Evolutionary conservation across 2,113 vertebrate species (phyloP), one percentile per base, ranked within the genome.

Genomic region (Poecile atricapillus): DNA sequence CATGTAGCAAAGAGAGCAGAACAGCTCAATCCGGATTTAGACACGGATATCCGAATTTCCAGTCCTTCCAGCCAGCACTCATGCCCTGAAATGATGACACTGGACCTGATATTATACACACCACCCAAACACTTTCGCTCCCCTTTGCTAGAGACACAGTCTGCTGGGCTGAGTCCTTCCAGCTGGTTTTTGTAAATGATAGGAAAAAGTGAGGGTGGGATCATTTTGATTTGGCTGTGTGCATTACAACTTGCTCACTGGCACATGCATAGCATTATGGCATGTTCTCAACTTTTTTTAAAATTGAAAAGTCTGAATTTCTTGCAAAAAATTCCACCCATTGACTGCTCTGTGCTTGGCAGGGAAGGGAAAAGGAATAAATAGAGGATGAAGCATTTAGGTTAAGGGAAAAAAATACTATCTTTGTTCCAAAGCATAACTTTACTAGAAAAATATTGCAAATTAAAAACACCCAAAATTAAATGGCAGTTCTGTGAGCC

Each of bases 331-430:
- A 90, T 47, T 81, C 89, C 84, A 89, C 81, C 56, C 90, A 94
- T 94, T 97, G 96, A 97, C 95, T 94, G 85, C 77, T 84, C 90
- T 50, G 22, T 14, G 73, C 23, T 94, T 94, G 92, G 95, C 96
- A 93, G 74, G 0, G 23, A 96, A 93, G 28, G 77, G 27, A 84
- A 67, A 83, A 84, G 30, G 69, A 86, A 87, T 93, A 89, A 95
- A 74, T 22, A 96, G 68, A 91, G 93, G 92, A 89, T 74, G 77
- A 39, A 70, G 81, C 47, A 50, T 71, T 89, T 75, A 50, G 44
- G 60, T 27, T 63, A 37, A 65, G 10, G 1, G 22, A 55, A 76
- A 59, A 39, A 67, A 44, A n/a, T 17, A 60, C 81, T 69, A 24
- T 41, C 30, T 58, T 65, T 53, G 28, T 17, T 87, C 50, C 73